Evolutionary conservation across 2,888 invertebrate species (phyloP).

Genomic region (Phengaris alcon): DNA sequence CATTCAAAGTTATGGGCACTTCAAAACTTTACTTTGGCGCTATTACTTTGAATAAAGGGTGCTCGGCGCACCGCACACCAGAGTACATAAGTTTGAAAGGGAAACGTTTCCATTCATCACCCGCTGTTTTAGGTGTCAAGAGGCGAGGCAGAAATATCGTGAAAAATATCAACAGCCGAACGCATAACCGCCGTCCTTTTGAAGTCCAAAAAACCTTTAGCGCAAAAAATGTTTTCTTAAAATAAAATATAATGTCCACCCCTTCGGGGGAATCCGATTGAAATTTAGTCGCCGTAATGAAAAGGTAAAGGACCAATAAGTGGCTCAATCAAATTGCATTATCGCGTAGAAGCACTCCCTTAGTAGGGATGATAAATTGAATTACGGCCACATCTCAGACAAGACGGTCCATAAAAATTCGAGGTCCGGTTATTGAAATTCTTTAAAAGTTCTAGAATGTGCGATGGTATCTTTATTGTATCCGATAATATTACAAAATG

Average conservation of each 20-base stretch:
- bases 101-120: constrained; percentile 55
- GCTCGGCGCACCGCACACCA: constrained; percentile 35
- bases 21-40: constrained; percentile 20
- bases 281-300: constrained; percentile 61
- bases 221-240: constrained; percentile 47
- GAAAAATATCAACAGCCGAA: background rate
- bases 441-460: constrained; percentile 39
- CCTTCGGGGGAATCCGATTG: constrained; percentile 45
- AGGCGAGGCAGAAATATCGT: constrained; percentile 59
- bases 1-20: constrained; percentile 26
- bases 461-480: constrained; percentile 3
- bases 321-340: constrained; percentile 73
- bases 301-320: constrained; percentile 73
- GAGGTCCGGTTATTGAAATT: constrained; percentile 49
- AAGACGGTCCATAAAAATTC: constrained; percentile 60
- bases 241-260: constrained; percentile 42
- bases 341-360: constrained; percentile 57
- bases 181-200: background rate
- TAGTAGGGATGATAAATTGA: constrained; percentile 65
- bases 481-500: background rate
- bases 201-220: background rate
- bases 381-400: constrained; percentile 62
- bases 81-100: constrained; percentile 42
- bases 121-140: constrained; percentile 57
- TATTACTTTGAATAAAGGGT: constrained; percentile 27